Evolutionary conservation across 2,113 vertebrate genomes (phyloP).

Genomic region (Zosterops pallidus): DNA sequence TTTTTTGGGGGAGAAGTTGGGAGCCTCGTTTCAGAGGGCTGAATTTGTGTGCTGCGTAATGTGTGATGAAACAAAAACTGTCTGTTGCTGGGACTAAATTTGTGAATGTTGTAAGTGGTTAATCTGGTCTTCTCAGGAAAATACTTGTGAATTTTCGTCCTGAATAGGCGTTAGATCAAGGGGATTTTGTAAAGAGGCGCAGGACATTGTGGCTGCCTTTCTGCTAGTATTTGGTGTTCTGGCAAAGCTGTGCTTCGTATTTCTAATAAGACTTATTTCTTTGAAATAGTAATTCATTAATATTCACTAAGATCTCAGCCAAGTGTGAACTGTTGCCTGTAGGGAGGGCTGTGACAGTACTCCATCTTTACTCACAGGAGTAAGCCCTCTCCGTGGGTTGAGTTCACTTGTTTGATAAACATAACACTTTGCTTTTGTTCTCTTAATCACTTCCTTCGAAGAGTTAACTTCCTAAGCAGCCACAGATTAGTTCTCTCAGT

Average conservation of each 20-base stretch:
- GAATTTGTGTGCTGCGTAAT: neutral
- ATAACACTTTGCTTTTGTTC: conserved; percentile 19
- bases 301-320: neutral
- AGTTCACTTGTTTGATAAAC: conserved; percentile 40
- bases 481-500: conserved; percentile 64
- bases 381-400: neutral
- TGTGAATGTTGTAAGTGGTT: neutral
- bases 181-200: neutral
- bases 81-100: neutral
- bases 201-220: neutral
- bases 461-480: conserved; percentile 74
- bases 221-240: neutral
- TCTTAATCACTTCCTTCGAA: conserved; percentile 63
- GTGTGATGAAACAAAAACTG: neutral
- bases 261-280: neutral
- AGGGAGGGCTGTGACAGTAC: neutral
- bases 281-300: neutral
- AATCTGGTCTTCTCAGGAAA: neutral
- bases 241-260: neutral
- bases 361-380: neutral
- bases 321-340: fast-evolving
- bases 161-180: neutral
- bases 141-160: neutral
- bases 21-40: neutral
- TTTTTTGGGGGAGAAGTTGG: neutral